Base-by-base conservation (phyloP, 2,888 invertebrate genomes). In the Synanthedon tipuliformis region DNA sequence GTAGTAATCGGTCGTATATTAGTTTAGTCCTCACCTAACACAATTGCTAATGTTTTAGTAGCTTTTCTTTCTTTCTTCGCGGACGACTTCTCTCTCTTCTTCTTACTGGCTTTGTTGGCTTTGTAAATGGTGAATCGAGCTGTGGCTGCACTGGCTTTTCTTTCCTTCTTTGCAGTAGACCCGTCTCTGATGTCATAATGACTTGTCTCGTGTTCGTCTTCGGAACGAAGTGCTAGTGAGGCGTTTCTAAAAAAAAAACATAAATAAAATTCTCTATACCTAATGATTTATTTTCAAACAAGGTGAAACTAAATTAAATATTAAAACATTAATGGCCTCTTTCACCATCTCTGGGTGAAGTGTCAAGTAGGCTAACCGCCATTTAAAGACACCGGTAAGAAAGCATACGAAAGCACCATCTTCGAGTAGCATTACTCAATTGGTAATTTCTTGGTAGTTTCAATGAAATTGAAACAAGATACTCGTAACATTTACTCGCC, bases 41-140 rank as follows among this genome's bases (percentile, higher is more conserved):
- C 99, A 80, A 99, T 98, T 55, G 98, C 99, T 61, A 99, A 85
- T 8, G 99, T 99, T 89, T 99, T 99, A 8, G 99, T 99, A 40
- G 99, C 99, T 81, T 99, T 98, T 56, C 97, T 91, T 74, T 99
- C 99, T 68, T 95, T 96, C 78, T 95, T 95, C 3, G 96, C 96
- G 0, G 96, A 95, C 18, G 95, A 95, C 72, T 96, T 97, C 72
- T 97, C 97, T 51, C 96, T 89, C 84, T 98, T 98, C 89, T 97
- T 97, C 78, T 95, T 93, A 72, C 95, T 95, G 50, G 96, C 96
- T 82, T 97, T 97, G 88, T 96, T 95, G 54, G 95, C 95, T 82
- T 96, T 96, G 85, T 95, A 96, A 72, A 96, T 95, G 58, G 95
- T 96, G 81, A 96, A 96, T 63, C 95, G 90, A 49, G 93, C 92